Evolutionary conservation across 2,888 invertebrate species (phyloP).

Genomic region (Neria commutata): DNA sequence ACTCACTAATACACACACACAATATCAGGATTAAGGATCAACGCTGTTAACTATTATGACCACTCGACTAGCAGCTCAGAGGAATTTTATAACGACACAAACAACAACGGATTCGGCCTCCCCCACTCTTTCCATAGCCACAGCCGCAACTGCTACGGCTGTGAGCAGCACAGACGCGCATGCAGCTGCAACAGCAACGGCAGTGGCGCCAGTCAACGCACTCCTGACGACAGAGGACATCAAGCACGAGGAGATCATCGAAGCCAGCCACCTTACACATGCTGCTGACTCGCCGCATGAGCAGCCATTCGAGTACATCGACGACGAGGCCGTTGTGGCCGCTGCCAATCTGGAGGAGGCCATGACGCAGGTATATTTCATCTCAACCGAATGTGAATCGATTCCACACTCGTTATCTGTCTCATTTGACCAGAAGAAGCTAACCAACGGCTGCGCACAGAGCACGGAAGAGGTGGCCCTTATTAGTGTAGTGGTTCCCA

Average conservation of each 20-base stretch:
- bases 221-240: constrained; percentile 32
- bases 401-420: neutral
- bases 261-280: constrained; percentile 30
- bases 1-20: constrained; percentile 3
- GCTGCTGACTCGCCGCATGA: constrained; percentile 28
- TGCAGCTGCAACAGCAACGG: constrained; percentile 19
- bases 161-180: constrained; percentile 16
- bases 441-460: constrained; percentile 42
- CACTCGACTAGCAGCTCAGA: constrained; percentile 58
- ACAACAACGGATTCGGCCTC: constrained; percentile 21
- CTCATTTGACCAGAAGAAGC: constrained; percentile 48
- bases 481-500: constrained; percentile 56
- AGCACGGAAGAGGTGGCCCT: constrained; percentile 49
- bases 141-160: constrained; percentile 18
- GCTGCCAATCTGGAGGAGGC: constrained; percentile 51
- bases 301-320: constrained; percentile 44
- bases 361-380: constrained; percentile 49
- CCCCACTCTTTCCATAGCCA: constrained; percentile 2
- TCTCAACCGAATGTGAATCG: constrained; percentile 8
- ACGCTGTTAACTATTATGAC: constrained; percentile 43
- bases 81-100: constrained; percentile 56
- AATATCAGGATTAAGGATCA: constrained; percentile 11
- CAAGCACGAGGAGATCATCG: constrained; percentile 44
- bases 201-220: constrained; percentile 12
- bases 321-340: constrained; percentile 44